Base-by-base conservation (phyloP, 1,140 invertebrate genomes). In the Idris sp. region DNA sequence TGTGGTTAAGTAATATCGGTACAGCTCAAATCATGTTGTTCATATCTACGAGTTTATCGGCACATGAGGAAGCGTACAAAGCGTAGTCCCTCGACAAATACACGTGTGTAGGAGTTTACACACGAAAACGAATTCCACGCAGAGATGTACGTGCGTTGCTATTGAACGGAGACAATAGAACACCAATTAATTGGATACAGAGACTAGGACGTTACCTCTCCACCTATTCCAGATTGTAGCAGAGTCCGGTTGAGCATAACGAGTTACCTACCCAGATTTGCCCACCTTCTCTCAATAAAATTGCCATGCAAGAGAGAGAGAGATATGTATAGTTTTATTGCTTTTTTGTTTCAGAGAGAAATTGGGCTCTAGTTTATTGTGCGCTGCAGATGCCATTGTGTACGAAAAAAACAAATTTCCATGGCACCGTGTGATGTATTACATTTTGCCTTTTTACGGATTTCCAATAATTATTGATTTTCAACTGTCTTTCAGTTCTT, bases 1-100 rank as follows among this genome's bases (percentile, higher is more conserved):
- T 77, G 76, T 48, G 76, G 79, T 74, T 79, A 82, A 82, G 80
- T 79, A 79, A 79, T 82, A 81, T 81, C 68, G 68, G 59, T 49
- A 74, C 65, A 51, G 54, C 72, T 48, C 59, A 61, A 74, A 74
- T 74, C 54, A 67, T 49, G 71, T 74, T 74, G 71, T 74, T 74
- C 54, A 67, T 65, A 74, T 67, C 71, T 67, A 67, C 61, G 62
- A 67, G 54, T 74, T 67, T 67, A 67, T 67, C 61, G 54, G 54
- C 59, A 62, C 56, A 74, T 2, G 69, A 38, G 46, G 35, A 61
- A 56, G 38, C 49, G 43, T 53, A 62, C 64, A 64, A 74, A 68
- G 72, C 56, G n/a, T n/a, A n/a, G n/a, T 54, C 56, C 28, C 40
- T 51, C 48, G 54, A 74, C 65, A 74, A 65, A 59, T 74, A 65